Evolutionary conservation across 2,113 vertebrate genomes (phyloP).

Genomic region (Pelobates fuscus): DNA sequence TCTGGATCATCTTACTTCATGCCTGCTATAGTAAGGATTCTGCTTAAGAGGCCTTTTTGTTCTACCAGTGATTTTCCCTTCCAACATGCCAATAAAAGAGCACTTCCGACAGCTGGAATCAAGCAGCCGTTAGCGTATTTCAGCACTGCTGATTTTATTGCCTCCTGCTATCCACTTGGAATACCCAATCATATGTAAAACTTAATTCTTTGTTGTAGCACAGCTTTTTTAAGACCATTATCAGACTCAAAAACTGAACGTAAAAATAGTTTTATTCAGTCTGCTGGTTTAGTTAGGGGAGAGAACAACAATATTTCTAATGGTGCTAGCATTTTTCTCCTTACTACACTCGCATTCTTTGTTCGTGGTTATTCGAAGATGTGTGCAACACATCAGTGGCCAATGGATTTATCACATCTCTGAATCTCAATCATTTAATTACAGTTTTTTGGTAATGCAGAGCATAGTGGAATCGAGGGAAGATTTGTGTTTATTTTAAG

Average conservation of each 20-base stretch:
- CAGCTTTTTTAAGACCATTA: conserved; percentile 17
- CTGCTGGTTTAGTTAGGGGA: neutral
- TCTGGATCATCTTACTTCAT: conserved; percentile 36
- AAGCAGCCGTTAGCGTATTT: conserved; percentile 5
- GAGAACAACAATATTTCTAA: neutral
- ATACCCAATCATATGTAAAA: conserved; percentile 17
- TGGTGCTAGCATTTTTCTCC: conserved; percentile 34
- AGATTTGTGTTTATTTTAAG: conserved; percentile 14
- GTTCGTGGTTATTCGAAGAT: neutral
- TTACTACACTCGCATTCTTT: neutral
- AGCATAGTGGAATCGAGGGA: neutral
- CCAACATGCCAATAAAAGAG: conserved; percentile 24
- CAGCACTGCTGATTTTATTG: conserved; percentile 12
- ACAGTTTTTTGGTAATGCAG: conserved; percentile 5
- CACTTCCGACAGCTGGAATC: conserved; percentile 19
- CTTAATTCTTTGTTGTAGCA: neutral
- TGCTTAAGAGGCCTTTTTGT: conserved; percentile 13
- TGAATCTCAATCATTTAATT: too few species aligned
- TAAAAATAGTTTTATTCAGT: neutral
- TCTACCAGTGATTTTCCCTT: conserved; percentile 8
- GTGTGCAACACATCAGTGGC: too few species aligned
- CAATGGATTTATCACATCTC: too few species aligned
- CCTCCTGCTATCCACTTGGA: conserved; percentile 14
- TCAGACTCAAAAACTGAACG: neutral
- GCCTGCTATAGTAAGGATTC: neutral